Evolutionary conservation across 1,140 invertebrate genomes (phyloP).

Genomic region (Palaemon carinicauda): DNA sequence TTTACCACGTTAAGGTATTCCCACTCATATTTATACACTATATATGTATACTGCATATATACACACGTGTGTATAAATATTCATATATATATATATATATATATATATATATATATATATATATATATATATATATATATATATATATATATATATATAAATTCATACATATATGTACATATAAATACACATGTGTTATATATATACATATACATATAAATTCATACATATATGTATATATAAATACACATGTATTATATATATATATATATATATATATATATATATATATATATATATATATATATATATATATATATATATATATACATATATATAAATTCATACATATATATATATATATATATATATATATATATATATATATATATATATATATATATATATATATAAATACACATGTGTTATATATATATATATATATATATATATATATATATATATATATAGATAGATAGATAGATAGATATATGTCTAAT

Average conservation of each 20-base stretch:
- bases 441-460: neutral
- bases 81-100: too few relatives aligned
- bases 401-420: neutral
- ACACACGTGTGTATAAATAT: too few relatives aligned
- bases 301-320: constrained; percentile 4
- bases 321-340: neutral
- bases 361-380: constrained; percentile 4
- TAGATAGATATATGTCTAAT: too few relatives aligned
- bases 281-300: constrained; percentile 9
- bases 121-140: too few relatives aligned
- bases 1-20: too few relatives aligned
- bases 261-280: neutral
- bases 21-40: too few relatives aligned
- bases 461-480: neutral
- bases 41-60: too few relatives aligned
- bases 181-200: too few relatives aligned
- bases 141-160: too few relatives aligned
- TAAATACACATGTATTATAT: neutral
- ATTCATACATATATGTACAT: too few relatives aligned
- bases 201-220: too few relatives aligned
- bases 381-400: constrained; percentile 9
- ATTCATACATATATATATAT: neutral
- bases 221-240: neutral
- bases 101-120: too few relatives aligned
- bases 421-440: neutral